Conservation (phyloP, 2,888 invertebrate genomes). For the Pediacus dermestoides region DNA sequence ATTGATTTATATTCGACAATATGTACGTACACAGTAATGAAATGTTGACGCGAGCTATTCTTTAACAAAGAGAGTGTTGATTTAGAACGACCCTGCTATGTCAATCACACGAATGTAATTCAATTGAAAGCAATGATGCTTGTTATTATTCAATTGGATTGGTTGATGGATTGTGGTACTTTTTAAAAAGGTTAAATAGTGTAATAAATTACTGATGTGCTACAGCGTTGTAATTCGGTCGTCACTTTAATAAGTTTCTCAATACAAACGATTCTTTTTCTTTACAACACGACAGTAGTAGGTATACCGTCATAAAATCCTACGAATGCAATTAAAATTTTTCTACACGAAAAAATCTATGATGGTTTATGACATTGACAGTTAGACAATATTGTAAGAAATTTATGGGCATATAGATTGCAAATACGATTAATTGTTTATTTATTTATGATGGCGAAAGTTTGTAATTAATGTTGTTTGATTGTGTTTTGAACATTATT, state of each 20-base stretch:
- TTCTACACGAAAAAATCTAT: no score
- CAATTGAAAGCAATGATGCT: constrained; percentile 28
- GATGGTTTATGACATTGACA: no score
- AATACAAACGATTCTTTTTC: neutral
- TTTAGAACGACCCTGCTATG: constrained; percentile 28
- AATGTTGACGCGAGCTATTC: constrained; percentile 27
- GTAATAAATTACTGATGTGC: constrained; percentile 14
- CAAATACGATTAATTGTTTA: no score
- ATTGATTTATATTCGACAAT: constrained; percentile 33
- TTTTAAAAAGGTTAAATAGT: constrained; percentile 26
- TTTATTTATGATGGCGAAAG: no score
- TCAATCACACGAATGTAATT: constrained; percentile 29
- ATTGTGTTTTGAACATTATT: no score
- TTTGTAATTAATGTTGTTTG: no score
- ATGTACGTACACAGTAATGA: constrained; percentile 24
- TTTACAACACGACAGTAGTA: neutral
- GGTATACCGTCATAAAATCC: no score
- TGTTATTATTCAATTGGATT: constrained; percentile 24
- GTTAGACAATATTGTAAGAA: no score
- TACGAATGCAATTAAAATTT: no score
- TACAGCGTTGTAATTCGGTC: neutral
- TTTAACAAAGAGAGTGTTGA: constrained; percentile 30
- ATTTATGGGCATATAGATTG: no score
- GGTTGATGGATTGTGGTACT: constrained; percentile 27
- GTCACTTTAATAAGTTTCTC: neutral